A percentile compares a stretch with the other conserved stretches of the same genome.
Conservation (phyloP, 2,888 invertebrate species). For the Drosophila diplacantha region DNA sequence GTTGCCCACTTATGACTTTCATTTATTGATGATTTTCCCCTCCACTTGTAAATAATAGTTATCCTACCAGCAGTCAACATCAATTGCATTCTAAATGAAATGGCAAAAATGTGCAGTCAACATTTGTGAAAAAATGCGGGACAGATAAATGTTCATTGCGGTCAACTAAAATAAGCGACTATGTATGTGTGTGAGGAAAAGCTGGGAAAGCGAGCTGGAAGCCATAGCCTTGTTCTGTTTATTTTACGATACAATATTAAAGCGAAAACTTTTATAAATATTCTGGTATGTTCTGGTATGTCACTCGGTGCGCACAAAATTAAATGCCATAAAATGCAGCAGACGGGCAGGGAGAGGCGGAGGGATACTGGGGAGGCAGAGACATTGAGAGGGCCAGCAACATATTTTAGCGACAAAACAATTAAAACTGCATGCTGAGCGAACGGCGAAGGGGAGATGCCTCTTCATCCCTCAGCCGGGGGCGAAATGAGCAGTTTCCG, state of each 20-base stretch:
- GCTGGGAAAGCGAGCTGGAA: conserved; percentile 6
- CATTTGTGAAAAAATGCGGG: conserved; percentile 22
- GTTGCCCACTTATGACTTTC: conserved; percentile 11
- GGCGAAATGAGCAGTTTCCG: conserved; percentile 63
- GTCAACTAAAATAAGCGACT: conserved; percentile 27
- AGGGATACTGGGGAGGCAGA: background rate
- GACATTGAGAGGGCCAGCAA: conserved; percentile 35
- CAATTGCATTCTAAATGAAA: conserved; percentile 27
- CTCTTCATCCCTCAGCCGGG: conserved; percentile 32
- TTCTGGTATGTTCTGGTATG: conserved; percentile 17
- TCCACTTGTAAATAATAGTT: conserved; percentile 21
- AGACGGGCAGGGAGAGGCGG: background rate
- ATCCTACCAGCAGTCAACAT: conserved; percentile 10
- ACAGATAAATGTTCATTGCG: conserved; percentile 30
- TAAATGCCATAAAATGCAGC: conserved; percentile 60
- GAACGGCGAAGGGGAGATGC: conserved; percentile 28
- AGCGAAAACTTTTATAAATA: conserved; percentile 37
- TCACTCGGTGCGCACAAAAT: conserved; percentile 40
- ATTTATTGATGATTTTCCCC: conserved; percentile 19
- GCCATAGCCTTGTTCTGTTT: conserved; percentile 21
- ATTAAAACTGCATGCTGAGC: conserved; percentile 65
- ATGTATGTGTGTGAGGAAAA: too few relatives aligned
- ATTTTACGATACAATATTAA: conserved; percentile 42
- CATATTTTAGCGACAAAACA: conserved; percentile 60
- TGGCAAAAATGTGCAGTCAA: conserved; percentile 19